These are phyloP conservation scores for Colinus virginianus DNA, from an alignment of 2,113 vertebrate genomes.

Conservation along the genomic window DNA sequence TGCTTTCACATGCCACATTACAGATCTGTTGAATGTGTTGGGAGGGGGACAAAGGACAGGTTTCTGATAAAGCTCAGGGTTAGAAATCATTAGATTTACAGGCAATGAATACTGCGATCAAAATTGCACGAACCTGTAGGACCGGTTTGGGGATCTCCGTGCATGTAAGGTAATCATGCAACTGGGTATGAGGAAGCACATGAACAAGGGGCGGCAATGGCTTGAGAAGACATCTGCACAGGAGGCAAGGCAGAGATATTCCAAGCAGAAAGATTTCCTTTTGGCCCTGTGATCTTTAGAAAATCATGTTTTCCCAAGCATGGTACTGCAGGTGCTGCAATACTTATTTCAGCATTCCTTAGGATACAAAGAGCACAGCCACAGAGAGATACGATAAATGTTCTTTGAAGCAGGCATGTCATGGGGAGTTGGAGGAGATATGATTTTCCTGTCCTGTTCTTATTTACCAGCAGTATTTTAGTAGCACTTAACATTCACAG, in stretches of 20 bases:
- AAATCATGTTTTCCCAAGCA: background rate
- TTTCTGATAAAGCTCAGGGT: background rate
- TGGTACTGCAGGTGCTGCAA: background rate
- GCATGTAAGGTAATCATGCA: background rate
- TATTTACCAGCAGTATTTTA: background rate
- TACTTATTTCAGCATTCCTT: background rate
- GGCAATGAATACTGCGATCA: background rate
- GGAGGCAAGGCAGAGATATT: background rate
- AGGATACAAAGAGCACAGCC: background rate
- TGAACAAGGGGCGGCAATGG: background rate
- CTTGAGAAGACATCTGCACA: background rate
- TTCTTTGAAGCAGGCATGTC: background rate
- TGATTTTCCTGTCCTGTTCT: background rate
- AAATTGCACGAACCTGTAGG: constrained; percentile 29
- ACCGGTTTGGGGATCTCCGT: constrained; percentile 41
- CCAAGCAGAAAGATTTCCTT: rapidly evolving
- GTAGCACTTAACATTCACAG: background rate
- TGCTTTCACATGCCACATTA: rapidly evolving
- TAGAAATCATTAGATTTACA: constrained; percentile 4
- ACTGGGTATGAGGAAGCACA: constrained; percentile 39
- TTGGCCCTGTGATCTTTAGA: background rate
- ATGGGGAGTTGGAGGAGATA: background rate
- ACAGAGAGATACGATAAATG: background rate
- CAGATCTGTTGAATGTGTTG: background rate
- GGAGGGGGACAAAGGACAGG: background rate